phyloP scores from a whole-genome alignment of 2,888 invertebrate species.

The Zaprionus bogoriensis region DNA sequence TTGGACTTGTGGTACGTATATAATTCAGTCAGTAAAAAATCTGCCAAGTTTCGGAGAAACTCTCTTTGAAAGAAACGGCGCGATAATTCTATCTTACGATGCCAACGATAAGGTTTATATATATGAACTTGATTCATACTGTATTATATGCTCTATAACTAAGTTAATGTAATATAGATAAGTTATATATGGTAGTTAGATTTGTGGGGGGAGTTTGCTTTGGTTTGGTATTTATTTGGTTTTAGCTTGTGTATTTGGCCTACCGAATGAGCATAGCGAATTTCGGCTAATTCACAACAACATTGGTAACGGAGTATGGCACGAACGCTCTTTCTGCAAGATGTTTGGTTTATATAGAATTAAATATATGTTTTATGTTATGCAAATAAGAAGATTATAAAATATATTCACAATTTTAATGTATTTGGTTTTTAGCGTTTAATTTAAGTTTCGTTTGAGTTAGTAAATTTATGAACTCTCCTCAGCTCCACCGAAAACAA shows the following conservation, averaged over 20 bases:
- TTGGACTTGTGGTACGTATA: conserved; percentile 24
- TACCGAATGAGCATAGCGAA: conserved; percentile 84
- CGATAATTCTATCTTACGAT: conserved; percentile 33
- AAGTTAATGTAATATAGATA: conserved; percentile 13
- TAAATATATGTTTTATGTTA: conserved; percentile 61
- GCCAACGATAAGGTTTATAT: conserved; percentile 43
- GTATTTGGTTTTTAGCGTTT: conserved; percentile 24
- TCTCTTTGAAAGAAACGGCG: no score
- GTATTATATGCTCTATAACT: conserved; percentile 30
- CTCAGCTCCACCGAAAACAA: conserved; percentile 23
- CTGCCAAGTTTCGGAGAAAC: conserved; percentile 49
- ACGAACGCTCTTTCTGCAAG: conserved; percentile 84
- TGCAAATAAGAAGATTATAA: conserved; percentile 37
- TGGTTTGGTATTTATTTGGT: conserved; percentile 56
- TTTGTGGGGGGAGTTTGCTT: neutral
- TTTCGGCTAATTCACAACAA: conserved; percentile 84
- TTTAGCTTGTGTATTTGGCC: conserved; percentile 75
- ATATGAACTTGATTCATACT: neutral
- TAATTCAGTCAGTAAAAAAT: conserved; percentile 67
- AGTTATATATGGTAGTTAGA: conserved; percentile 1
- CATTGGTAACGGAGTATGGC: conserved; percentile 84
- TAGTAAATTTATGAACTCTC: conserved; percentile 32
- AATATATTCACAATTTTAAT: conserved; percentile 14
- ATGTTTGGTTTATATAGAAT: conserved; percentile 74
- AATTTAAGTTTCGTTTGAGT: conserved; percentile 29